Evolutionary conservation across 2,888 invertebrate genomes (phyloP).

Genomic region (Uloborus plumipes): DNA sequence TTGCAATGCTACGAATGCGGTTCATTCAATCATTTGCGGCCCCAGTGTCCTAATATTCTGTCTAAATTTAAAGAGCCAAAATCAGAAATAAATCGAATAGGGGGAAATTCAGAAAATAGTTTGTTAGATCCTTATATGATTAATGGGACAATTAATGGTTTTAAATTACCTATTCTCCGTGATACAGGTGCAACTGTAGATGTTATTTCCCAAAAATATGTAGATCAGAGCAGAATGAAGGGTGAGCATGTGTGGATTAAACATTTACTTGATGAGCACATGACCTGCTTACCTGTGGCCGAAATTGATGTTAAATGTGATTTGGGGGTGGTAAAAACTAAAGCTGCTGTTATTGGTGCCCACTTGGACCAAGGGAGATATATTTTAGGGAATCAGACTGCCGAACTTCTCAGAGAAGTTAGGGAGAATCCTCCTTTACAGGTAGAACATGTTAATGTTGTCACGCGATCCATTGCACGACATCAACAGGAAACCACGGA

Average conservation of each 20-base stretch:
- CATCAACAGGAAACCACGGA: no score
- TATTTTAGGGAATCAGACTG: constrained; percentile 19
- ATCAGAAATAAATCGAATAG: neutral
- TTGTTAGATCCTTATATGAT: constrained; percentile 14
- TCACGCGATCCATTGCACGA: neutral
- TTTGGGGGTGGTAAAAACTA: neutral
- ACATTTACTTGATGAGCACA: neutral
- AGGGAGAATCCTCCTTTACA: neutral
- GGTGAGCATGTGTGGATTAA: constrained; percentile 8
- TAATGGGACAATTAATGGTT: constrained; percentile 22
- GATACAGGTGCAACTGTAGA: constrained; percentile 24
- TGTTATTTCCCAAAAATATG: constrained; percentile 14
- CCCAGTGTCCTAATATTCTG: constrained; percentile 6
- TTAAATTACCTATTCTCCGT: constrained; percentile 12
- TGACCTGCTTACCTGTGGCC: constrained; percentile 16
- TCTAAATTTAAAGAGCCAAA: neutral
- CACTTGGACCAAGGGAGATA: constrained; percentile 21
- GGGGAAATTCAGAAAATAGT: neutral
- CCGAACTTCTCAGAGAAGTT: constrained; percentile 10
- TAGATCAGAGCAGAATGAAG: neutral
- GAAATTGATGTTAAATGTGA: constrained; percentile 15
- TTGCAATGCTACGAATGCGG: constrained; percentile 23
- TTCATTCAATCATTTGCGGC: constrained; percentile 4
- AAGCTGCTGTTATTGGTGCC: constrained; percentile 21
- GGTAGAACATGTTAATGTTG: constrained; percentile 11